A percentile compares a stretch with the other conserved stretches of the same genome.
Evolutionary conservation across 2,113 vertebrate species (phyloP).

Genomic region (Indicator indicator): DNA sequence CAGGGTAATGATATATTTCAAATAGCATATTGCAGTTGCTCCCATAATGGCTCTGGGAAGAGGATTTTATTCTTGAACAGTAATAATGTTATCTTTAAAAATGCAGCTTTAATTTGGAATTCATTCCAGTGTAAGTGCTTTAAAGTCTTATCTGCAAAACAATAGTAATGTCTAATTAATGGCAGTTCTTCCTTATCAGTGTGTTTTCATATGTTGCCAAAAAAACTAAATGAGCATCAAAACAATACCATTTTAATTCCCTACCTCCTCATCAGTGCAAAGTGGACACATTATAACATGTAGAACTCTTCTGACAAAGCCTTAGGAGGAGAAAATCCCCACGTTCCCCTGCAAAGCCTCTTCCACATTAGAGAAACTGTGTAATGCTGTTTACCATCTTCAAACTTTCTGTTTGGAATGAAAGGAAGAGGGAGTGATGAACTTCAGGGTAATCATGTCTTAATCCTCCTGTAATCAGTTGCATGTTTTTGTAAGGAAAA

Average conservation of each 20-base stretch:
- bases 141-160: slow-evolving; percentile 14
- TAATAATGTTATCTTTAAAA: not conserved
- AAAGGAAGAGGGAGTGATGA: not conserved
- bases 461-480: not conserved
- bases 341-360: not conserved
- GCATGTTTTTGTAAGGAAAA: not conserved
- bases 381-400: not conserved
- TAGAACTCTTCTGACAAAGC: not conserved
- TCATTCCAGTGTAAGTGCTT: not conserved
- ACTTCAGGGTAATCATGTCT: not conserved
- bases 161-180: slow-evolving; percentile 11
- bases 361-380: not conserved
- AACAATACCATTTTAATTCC: slow-evolving; percentile 5
- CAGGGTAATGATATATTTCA: not conserved
- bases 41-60: not conserved
- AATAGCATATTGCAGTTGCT: not conserved
- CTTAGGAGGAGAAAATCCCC: not conserved
- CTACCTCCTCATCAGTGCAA: not conserved
- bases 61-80: not conserved
- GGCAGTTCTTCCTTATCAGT: not conserved
- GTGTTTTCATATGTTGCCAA: slow-evolving; percentile 19
- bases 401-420: not conserved
- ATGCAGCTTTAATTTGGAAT: not conserved
- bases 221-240: not conserved
- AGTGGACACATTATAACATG: not conserved